Percentiles rank a stretch among this genome's conserved stretches.
These are phyloP conservation scores for Shinisaurus crocodilurus DNA, from an alignment of 2,113 vertebrate genomes.

Conservation along the genomic window DNA sequence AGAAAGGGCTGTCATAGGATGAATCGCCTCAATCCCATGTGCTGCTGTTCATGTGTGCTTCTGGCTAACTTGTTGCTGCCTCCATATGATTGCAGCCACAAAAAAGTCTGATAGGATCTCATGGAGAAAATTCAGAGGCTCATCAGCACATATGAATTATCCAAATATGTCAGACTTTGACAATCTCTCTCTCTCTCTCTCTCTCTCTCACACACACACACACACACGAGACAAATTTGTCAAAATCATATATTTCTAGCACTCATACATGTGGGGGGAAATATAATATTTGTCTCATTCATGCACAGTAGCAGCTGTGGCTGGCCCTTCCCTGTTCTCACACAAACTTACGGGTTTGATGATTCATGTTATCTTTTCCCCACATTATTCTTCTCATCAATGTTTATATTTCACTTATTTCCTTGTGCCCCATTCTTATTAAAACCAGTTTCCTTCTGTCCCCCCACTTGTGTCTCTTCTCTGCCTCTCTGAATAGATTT, in stretches of 20 bases:
- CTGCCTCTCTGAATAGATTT: conserved; percentile 39
- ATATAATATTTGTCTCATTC: background rate
- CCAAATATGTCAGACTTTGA: too few relatives aligned
- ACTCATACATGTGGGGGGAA: background rate
- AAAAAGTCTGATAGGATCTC: background rate
- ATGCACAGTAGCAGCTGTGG: background rate
- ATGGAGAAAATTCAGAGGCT: background rate
- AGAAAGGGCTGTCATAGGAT: background rate
- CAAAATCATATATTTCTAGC: background rate
- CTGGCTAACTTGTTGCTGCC: background rate
- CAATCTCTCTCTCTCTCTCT: background rate
- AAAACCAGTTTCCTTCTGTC: background rate
- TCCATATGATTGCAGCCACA: background rate
- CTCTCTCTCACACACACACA: background rate
- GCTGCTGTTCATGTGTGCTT: background rate
- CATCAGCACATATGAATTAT: background rate
- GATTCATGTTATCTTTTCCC: background rate
- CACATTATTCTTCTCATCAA: background rate
- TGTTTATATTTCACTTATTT: background rate
- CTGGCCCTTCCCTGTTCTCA: background rate
- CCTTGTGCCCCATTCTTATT: background rate
- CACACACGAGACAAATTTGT: background rate
- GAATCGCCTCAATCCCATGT: background rate
- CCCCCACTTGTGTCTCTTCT: background rate
- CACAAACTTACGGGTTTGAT: background rate